Evolutionary conservation across 2,113 vertebrate species (phyloP), one percentile per base, ranked within the genome.

Genomic region (Plecotus auritus): DNA sequence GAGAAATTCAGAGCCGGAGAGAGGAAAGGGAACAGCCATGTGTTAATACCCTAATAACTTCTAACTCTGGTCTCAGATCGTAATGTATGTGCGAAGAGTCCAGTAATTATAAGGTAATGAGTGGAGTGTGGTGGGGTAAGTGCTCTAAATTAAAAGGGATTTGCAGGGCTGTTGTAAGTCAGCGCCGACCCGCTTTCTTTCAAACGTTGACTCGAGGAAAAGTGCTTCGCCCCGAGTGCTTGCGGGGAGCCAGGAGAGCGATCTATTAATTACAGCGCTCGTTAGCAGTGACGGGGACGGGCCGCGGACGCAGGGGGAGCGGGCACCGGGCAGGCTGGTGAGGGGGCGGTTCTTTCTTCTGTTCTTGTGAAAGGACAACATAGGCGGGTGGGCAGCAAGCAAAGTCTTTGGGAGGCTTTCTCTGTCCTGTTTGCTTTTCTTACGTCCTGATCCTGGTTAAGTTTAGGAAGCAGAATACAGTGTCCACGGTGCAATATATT

Each of bases 191-290:
- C 47, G 97, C 97, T 98, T 98, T 98, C 98, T 97, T 98, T 98
- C 98, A 98, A 80, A 98, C 37, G 90, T 97, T 97, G 98, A 98
- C 98, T 98, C 96, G 98, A 98, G 98, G 98, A 98, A 98, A 98
- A 98, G 97, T 97, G 97, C 98, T 98, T 98, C 97, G 98, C 98
- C 98, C 97, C 96, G 98, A 98, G 98, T 98, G 98, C 97, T 98
- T 97, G 97, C 97, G 93, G 96, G 98, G 98, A 98, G 99, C 99
- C 98, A 89, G 98, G 97, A 99, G 98, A 99, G 98, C 98, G 98
- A 99, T 99, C 99, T 99, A 99, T 99, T 99, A 99, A 99, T 99
- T 99, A 99, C 98, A 98, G 95, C 97, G 89, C 98, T 99, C 99
- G 99, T 99, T 99, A 99, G 98, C 98, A 98, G 97, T 98, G 98